Conservation (phyloP, 2,797 vertebrate species). For the Enteromius trimaculatus region DNA sequence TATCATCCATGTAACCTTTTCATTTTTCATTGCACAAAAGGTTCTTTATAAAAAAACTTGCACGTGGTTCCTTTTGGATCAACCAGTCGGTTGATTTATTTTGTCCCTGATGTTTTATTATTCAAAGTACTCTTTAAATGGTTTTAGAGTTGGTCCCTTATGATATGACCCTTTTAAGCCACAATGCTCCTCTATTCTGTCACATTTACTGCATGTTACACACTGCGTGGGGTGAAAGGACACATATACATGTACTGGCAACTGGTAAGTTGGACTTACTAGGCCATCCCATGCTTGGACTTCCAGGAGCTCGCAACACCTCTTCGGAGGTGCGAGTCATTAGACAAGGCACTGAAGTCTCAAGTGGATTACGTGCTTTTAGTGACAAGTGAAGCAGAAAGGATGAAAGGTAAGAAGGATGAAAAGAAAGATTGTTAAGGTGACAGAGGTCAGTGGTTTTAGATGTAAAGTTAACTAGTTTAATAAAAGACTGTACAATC, state of each 20-base stretch:
- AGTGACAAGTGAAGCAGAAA: constrained; percentile 73
- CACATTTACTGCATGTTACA: not conserved
- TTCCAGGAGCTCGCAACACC: constrained; percentile 84
- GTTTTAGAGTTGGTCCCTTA: not conserved
- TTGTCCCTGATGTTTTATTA: not conserved
- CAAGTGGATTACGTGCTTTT: constrained; percentile 92
- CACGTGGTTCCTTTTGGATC: not conserved
- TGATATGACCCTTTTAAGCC: constrained; percentile 23
- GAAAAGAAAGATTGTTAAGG: constrained; percentile 51
- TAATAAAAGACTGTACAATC: constrained; percentile 2
- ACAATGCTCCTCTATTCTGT: constrained; percentile 1
- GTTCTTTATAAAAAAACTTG: not conserved
- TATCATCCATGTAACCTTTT: not conserved
- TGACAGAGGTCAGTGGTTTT: constrained; percentile 66
- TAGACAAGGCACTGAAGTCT: constrained; percentile 94
- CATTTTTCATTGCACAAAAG: not conserved
- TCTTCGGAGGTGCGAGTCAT: constrained; percentile 86
- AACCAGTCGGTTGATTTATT: not conserved
- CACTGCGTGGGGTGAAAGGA: not conserved
- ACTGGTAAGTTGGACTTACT: constrained; percentile 83
- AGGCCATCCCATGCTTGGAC: constrained; percentile 95
- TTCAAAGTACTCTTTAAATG: not conserved
- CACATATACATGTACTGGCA: constrained; percentile 47
- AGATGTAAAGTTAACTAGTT: constrained; percentile 56
- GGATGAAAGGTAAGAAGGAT: constrained; percentile 53